Base-by-base conservation (phyloP, 2,888 invertebrate species). In the Ischnus inquisitorius region DNA sequence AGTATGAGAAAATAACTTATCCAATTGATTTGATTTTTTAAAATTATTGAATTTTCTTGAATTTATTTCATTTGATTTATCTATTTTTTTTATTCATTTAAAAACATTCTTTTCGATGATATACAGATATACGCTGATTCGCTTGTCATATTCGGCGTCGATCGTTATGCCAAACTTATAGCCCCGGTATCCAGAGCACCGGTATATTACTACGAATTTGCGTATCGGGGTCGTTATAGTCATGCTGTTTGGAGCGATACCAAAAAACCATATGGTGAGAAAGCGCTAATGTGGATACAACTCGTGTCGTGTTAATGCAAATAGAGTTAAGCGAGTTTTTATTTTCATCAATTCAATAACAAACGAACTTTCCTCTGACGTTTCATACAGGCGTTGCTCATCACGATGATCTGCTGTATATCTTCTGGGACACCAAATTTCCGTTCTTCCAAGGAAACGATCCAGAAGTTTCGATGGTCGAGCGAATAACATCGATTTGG, bases 221-320 rank as follows among this genome's bases (percentile, higher is more conserved):
- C 94, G 6, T 96, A 95, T 90, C 94, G 95, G 88, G 96, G 96
- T 2, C 93, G 95, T 84, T 94, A 94, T 86, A 96, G 96, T 88
- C 94, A 95, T 87, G 94, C 94, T 46, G 94, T 95, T 83, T 95
- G 95, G 87, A 94, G 95, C 0, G 94, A 93, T 67, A 95, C 95
- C 25, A 93, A 93, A 48, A 87, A 81, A 76, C 95, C 95, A 8
- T 93, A 93, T 57, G 95, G 95, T 94, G 88, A 90, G 79, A 43
- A 41, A 5, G 2, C 43, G 28, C 14, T 1, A 65, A 48, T 25
- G 46, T 8, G 28, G 14, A 60, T 54, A 19, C 1, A 16, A 51
- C 46, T 34, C 1, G 14, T n/a, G 25, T 39, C 3, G 25, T 16
- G 34, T 16, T 6, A 22, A 39, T 39, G 28, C 57, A 10, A 48